Conservation (phyloP, 2,113 vertebrate species). For the Halcyon senegalensis region DNA sequence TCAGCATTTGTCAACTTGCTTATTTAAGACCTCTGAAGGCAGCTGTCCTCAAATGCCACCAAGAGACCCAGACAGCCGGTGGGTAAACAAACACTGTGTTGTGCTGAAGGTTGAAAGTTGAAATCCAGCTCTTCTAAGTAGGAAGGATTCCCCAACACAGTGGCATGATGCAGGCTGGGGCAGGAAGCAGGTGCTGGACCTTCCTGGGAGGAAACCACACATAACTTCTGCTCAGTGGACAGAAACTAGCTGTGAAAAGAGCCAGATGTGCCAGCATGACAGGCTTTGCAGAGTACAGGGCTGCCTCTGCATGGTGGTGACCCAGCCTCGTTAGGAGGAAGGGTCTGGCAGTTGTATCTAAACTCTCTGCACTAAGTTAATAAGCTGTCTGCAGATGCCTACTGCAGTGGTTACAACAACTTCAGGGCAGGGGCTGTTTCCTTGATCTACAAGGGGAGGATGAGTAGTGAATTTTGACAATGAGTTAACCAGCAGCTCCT, state of each 20-base stretch:
- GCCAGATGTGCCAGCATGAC: background rate
- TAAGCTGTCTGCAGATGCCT: background rate
- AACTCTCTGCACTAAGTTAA: background rate
- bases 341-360: accelerated
- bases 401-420: background rate
- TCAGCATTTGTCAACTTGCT: background rate
- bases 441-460: background rate
- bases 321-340: accelerated
- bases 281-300: background rate
- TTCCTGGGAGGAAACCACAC: background rate
- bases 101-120: background rate
- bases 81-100: background rate
- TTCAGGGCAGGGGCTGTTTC: background rate
- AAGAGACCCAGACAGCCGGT: background rate
- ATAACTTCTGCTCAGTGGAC: background rate
- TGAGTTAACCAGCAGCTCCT: background rate
- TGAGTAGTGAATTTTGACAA: background rate
- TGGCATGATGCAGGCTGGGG: background rate
- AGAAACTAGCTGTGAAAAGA: background rate
- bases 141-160: background rate
- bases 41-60: background rate
- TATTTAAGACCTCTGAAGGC: background rate
- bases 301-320: background rate
- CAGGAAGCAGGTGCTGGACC: background rate
- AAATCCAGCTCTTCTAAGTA: background rate